A percentile compares a stretch with the other conserved stretches of the same genome.
Conservation (phyloP, 2,113 vertebrate genomes). For the Puffinus mauretanicus region DNA sequence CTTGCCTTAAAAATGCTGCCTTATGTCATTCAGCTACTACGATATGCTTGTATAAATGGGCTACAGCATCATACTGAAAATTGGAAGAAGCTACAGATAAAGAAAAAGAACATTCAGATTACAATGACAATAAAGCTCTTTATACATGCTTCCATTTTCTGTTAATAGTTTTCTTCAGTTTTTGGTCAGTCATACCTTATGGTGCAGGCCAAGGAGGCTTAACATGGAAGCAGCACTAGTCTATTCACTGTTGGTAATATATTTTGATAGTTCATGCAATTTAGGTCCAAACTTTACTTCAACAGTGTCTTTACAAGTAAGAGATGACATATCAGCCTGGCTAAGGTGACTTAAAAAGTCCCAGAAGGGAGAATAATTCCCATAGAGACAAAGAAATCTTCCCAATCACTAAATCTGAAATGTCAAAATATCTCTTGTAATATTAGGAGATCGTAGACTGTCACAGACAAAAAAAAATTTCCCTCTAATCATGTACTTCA, state of each 20-base stretch:
- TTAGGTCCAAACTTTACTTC: neutral
- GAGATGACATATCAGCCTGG: neutral
- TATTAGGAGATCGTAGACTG: neutral
- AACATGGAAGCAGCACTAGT: neutral
- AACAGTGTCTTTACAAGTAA: neutral
- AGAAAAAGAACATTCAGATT: neutral
- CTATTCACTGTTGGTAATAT: neutral
- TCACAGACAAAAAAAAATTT: neutral
- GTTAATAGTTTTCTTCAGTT: neutral
- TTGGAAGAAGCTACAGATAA: neutral
- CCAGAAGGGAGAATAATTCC: neutral
- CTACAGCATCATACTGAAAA: neutral
- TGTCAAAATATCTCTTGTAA: neutral
- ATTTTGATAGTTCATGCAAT: neutral
- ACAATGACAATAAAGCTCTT: neutral
- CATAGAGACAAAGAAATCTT: neutral
- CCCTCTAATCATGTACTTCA: conserved; percentile 14
- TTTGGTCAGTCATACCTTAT: neutral
- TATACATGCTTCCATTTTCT: neutral
- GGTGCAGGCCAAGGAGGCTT: neutral
- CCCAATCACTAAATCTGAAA: neutral
- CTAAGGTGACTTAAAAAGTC: neutral
- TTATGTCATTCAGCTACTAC: neutral
- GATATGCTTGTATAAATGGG: neutral
- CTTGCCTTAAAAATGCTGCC: neutral